These are phyloP conservation scores for Botia almorhae DNA, from an alignment of 2,797 vertebrate genomes.

Conservation along the genomic window DNA sequence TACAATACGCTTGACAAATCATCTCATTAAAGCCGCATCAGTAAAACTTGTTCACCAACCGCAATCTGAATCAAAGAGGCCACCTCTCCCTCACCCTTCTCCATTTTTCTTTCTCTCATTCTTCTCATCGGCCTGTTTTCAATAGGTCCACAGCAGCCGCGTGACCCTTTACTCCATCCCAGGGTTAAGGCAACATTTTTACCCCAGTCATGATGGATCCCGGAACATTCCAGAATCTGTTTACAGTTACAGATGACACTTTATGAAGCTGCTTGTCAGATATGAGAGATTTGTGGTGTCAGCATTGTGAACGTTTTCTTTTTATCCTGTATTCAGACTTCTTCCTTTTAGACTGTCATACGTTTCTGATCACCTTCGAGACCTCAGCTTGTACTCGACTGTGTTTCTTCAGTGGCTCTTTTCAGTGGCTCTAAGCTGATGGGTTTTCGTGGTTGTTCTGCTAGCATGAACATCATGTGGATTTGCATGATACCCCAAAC, in stretches of 20 bases:
- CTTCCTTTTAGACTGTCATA: conserved; percentile 30
- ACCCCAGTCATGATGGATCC: conserved; percentile 65
- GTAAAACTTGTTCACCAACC: conserved; percentile 13
- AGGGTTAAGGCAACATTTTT: conserved; percentile 65
- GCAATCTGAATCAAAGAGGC: conserved; percentile 17
- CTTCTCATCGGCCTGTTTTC: conserved; percentile 65
- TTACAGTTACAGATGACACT: conserved; percentile 56
- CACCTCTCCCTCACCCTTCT: conserved; percentile 31
- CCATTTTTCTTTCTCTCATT: conserved; percentile 30
- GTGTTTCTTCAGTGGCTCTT: not conserved
- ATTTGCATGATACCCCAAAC: not conserved
- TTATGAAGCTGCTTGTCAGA: conserved; percentile 64
- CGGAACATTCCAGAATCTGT: conserved; percentile 68
- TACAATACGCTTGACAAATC: conserved; percentile 46
- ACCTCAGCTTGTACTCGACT: not conserved
- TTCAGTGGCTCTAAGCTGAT: not conserved
- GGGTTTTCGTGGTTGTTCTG: not conserved
- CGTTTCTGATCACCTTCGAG: conserved; percentile 47
- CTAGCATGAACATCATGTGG: not conserved
- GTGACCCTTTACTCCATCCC: conserved; percentile 59
- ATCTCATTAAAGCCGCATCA: conserved; percentile 60
- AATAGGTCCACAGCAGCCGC: conserved; percentile 49
- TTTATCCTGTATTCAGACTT: conserved; percentile 43
- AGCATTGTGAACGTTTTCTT: conserved; percentile 36
- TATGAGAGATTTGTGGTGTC: conserved; percentile 60